phyloP scores from a whole-genome alignment of 2,113 vertebrate species.

The Pygoscelis antarcticus region DNA sequence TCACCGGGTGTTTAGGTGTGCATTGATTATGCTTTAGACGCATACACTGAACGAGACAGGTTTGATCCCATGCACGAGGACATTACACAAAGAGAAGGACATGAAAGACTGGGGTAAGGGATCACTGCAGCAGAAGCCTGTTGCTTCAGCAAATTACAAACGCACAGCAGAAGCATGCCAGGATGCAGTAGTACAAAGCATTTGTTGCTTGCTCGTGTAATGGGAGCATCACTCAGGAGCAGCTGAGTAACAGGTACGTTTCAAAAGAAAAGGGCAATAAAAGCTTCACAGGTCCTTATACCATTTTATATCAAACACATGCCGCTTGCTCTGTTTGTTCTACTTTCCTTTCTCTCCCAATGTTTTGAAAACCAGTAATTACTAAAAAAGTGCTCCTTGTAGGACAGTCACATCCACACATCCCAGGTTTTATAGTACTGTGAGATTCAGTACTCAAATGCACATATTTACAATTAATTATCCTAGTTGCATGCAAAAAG shows the following conservation, averaged over 20 bases:
- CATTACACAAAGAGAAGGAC: neutral
- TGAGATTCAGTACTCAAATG: neutral
- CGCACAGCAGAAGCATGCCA: neutral
- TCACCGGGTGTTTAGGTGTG: rapidly evolving
- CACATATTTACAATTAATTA: neutral
- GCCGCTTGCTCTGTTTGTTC: neutral
- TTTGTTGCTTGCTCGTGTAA: neutral
- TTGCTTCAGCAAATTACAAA: neutral
- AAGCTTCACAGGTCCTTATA: neutral
- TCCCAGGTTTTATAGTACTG: neutral
- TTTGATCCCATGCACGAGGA: neutral
- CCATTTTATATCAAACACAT: neutral
- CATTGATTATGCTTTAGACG: neutral
- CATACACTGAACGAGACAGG: rapidly evolving
- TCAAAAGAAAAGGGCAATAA: neutral
- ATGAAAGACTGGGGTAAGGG: neutral
- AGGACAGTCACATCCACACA: neutral
- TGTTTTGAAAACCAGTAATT: neutral
- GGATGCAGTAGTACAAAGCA: neutral
- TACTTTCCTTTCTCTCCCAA: neutral
- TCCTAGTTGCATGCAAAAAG: neutral
- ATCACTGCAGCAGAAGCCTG: neutral
- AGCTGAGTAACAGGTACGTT: neutral
- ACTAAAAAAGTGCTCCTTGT: neutral
- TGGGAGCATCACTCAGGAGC: neutral